Conservation (phyloP, 2,888 invertebrate genomes). For the Drosophila nr. fundita region DNA sequence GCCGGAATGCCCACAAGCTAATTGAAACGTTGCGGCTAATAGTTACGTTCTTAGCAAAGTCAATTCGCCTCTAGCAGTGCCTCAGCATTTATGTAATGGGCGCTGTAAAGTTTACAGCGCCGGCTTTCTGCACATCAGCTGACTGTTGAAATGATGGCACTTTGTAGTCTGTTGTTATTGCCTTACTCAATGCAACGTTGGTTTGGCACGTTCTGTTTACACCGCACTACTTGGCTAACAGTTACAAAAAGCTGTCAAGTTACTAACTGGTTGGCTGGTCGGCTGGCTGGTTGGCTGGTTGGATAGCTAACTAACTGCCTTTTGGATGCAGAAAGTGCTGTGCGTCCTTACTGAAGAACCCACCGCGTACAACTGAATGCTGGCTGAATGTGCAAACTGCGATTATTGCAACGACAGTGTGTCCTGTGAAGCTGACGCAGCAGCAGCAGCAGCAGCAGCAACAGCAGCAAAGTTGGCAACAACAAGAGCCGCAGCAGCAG, state of each 20-base stretch:
- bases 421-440: slow-evolving; percentile 46
- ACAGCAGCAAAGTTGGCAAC: slow-evolving; percentile 13
- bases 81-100: slow-evolving; percentile 62
- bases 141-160: neutral
- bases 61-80: slow-evolving; percentile 40
- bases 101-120: slow-evolving; percentile 70
- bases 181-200: neutral
- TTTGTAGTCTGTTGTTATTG: slow-evolving; percentile 1
- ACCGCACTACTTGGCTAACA: slow-evolving; percentile 16
- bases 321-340: slow-evolving; percentile 51
- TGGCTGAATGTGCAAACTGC: slow-evolving; percentile 73
- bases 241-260: slow-evolving; percentile 25
- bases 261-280: slow-evolving; percentile 21
- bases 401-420: slow-evolving; percentile 71
- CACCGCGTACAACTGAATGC: slow-evolving; percentile 83
- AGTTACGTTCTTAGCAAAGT: slow-evolving; percentile 21
- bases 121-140: slow-evolving; percentile 19
- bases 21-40: slow-evolving; percentile 8
- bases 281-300: slow-evolving; percentile 17
- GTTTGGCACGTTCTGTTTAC: slow-evolving; percentile 19
- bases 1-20: slow-evolving; percentile 9
- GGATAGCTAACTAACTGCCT: slow-evolving; percentile 25
- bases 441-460: slow-evolving; percentile 48
- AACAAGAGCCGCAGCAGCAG: slow-evolving; percentile 27
- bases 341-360: slow-evolving; percentile 84